Evolutionary conservation across 1,140 invertebrate genomes (phyloP), one percentile per base, ranked within the genome.

Genomic region (Drosophila setifemur): DNA sequence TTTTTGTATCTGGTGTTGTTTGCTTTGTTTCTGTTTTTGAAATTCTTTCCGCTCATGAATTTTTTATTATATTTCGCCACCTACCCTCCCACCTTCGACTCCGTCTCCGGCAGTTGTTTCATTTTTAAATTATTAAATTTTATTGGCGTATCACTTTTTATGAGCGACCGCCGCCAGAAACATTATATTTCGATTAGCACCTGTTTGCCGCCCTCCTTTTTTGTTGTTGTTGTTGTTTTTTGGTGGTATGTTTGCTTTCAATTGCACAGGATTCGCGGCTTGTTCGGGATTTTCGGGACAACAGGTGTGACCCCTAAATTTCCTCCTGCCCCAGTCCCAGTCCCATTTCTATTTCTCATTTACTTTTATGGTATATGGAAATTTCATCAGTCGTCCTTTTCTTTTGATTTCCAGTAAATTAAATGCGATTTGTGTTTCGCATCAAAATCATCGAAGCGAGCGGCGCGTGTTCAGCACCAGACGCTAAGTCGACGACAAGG

Each of bases 41-140:
- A 64, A 58, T 86, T 60, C 66, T 68, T 75, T 70, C 53, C 45
- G 67, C 81, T 85, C 81, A 85, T 85, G 81, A 86, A 85, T 85
- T 85, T 85, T 85, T 85, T 85, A 85, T 85, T 86, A 69, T 81
- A 70, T 81, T 86, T 75, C 79, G 53, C 72, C 74, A 70, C 81
- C 66, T 28, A 12, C 44, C 12, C 28, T 21, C 11, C 0, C 9
- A 16, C 14, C 16, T 29, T 16, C n/a, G n/a, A 14, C 68, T 29
- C 47, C 45, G 60, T 61, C 14, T 2, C 33, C 58, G 52, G 16
- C 42, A 83, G 68, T 73, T 78, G 69, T 85, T 85, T 86, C 71
- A 72, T 81, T 81, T 86, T 86, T 85, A 86, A 85, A 85, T 85
- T 85, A 85, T 85, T 81, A 86, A 86, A 85, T 85, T 85, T 86